Conservation (phyloP, 1,140 invertebrate species). For the Chionoecetes opilio region DNA sequence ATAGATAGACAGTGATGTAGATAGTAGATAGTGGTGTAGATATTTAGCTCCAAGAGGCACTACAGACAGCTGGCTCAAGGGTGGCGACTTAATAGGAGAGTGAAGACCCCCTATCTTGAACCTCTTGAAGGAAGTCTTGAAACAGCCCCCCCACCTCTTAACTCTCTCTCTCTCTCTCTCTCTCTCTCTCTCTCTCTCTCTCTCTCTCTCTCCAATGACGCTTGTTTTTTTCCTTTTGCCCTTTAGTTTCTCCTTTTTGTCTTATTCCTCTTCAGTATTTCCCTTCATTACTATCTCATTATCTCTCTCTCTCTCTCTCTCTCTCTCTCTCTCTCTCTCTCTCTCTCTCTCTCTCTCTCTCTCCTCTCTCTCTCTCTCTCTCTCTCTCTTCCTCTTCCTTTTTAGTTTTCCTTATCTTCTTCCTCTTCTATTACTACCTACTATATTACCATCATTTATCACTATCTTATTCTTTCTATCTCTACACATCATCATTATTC, state of each 20-base stretch:
- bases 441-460: too few species aligned
- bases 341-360: neutral
- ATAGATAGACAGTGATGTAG: too few species aligned
- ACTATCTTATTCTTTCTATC: conserved; percentile 49
- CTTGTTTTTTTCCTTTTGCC: neutral
- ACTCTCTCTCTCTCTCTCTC: too few species aligned
- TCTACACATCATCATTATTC: conserved; percentile 2
- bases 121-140: too few species aligned
- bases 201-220: neutral
- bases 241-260: too few species aligned
- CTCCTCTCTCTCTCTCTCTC: neutral
- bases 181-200: too few species aligned
- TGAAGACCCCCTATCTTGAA: neutral
- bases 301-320: neutral
- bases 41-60: neutral
- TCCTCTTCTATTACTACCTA: neutral
- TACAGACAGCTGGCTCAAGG: neutral
- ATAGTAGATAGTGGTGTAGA: too few species aligned
- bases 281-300: too few species aligned
- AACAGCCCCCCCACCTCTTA: too few species aligned
- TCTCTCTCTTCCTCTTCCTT: neutral
- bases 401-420: neutral
- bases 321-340: conserved; percentile 1
- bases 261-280: too few species aligned
- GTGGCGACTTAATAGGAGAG: neutral